Conservation (phyloP, 2,888 invertebrate species). For the Andricus quercusramuli region DNA sequence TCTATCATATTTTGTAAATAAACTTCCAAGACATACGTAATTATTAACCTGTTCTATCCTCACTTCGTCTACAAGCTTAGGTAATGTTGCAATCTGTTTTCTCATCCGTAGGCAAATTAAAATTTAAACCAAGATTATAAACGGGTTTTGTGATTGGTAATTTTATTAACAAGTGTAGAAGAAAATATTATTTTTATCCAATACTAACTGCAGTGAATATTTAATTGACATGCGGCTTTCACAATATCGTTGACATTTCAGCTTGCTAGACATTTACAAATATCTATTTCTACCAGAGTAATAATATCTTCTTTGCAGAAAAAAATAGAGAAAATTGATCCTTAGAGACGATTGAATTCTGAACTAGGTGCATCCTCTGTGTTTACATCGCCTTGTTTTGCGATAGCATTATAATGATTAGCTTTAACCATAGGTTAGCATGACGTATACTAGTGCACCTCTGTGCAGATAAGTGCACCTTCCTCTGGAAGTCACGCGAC, state of each 20-base stretch:
- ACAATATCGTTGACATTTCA: not conserved
- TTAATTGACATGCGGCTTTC: too few relatives aligned
- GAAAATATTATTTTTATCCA: not conserved
- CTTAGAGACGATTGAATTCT: constrained; percentile 9
- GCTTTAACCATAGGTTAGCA: constrained; percentile 24
- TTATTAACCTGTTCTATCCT: too few relatives aligned
- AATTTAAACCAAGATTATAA: too few relatives aligned
- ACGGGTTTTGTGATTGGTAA: too few relatives aligned
- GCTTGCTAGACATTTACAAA: not conserved
- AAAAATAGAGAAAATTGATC: constrained; percentile 2
- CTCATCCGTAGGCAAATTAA: too few relatives aligned
- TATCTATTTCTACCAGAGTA: not conserved
- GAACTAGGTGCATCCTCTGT: constrained; percentile 26
- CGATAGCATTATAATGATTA: constrained; percentile 33
- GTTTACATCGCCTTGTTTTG: constrained; percentile 23
- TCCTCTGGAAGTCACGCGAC: constrained; percentile 53
- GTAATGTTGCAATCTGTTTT: too few relatives aligned
- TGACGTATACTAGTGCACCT: constrained; percentile 40
- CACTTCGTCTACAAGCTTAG: too few relatives aligned
- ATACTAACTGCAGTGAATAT: too few relatives aligned
- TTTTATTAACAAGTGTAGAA: too few relatives aligned
- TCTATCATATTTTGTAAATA: too few relatives aligned
- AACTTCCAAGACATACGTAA: too few relatives aligned
- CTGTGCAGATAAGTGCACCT: constrained; percentile 50
- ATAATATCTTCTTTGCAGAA: not conserved